Evolutionary conservation across 1,140 invertebrate genomes (phyloP).

Genomic region (Calephelis virginiensis): DNA sequence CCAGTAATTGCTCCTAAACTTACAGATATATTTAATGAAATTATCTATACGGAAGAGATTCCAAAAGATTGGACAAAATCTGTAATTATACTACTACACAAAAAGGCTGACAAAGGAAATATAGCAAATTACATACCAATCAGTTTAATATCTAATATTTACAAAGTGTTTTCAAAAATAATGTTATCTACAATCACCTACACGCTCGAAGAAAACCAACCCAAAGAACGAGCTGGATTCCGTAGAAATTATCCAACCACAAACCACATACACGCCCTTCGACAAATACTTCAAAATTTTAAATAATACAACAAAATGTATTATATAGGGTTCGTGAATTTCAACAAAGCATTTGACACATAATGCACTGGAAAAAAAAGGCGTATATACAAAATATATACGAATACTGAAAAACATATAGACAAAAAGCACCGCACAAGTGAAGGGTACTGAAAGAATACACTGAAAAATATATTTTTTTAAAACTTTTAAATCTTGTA

Average conservation of each 20-base stretch:
- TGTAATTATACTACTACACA: neutral
- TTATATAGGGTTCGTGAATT: conserved; percentile 7
- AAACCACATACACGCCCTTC: neutral
- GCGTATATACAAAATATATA: conserved; percentile 11
- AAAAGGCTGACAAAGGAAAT: neutral
- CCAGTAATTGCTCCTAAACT: neutral
- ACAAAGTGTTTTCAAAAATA: conserved; percentile 15
- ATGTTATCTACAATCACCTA: neutral
- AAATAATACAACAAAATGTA: neutral
- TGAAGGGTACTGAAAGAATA: too few species aligned
- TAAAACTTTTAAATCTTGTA: too few species aligned
- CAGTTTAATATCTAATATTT: neutral
- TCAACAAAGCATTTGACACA: conserved; percentile 17
- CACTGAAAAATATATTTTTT: too few species aligned
- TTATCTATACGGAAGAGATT: neutral
- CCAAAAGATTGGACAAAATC: conserved; percentile 14
- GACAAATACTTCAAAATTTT: conserved; percentile 10
- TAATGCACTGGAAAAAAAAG: conserved; percentile 4
- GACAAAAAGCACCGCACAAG: neutral
- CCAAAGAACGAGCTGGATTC: conserved; percentile 10
- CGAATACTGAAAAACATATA: conserved; percentile 4
- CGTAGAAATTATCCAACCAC: conserved; percentile 4
- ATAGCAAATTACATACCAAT: neutral
- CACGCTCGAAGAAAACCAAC: conserved; percentile 6
- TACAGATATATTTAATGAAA: conserved; percentile 17